Evolutionary conservation across 2,888 invertebrate species (phyloP), one percentile per base, ranked within the genome.

Genomic region (Dicycla oo): DNA sequence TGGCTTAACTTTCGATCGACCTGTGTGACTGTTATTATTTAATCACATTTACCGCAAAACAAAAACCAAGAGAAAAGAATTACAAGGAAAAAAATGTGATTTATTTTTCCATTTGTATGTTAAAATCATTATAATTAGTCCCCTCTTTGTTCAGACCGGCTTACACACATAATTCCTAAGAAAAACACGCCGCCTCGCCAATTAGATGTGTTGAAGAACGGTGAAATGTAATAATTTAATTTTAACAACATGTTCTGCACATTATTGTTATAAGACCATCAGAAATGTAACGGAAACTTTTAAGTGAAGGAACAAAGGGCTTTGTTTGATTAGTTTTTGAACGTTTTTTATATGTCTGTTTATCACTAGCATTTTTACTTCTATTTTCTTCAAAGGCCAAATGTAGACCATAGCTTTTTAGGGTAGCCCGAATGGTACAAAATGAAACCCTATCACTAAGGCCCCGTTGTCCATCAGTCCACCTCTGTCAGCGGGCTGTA

Each of bases 131-230:
- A 69, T 82, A 80, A 80, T 80, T 80, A 80, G 80, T 72, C 47
- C 49, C 64, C 79, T 82, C 82, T 81, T 84, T 85, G 85, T 84
- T 53, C 54, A 53, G 38, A 23, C 68, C 72, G 67, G 77, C 73
- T 81, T 76, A 85, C 77, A 85, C 66, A 63, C 72, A 84, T 84
- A 77, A 85, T 83, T 83, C 85, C 60, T 73, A 71, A 81, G 86
- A 75, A 74, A 69, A 76, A 83, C 84, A 85, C 57, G 71, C 40
- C 53, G 70, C 61, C 20, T 18, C 23, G 60, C 69, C 72, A 78
- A 78, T 81, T 69, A 65, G 64, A 63, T 60, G 26, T 80, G 80
- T 83, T 54, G 45, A 43, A 40, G n/a, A 74, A 84, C 84, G 84
- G 82, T 84, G 80, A 81, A 77, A 68, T 45, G 73, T 72, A 75